Evolutionary conservation across 1,140 invertebrate species (phyloP).

Genomic region (Drosophila pachea): DNA sequence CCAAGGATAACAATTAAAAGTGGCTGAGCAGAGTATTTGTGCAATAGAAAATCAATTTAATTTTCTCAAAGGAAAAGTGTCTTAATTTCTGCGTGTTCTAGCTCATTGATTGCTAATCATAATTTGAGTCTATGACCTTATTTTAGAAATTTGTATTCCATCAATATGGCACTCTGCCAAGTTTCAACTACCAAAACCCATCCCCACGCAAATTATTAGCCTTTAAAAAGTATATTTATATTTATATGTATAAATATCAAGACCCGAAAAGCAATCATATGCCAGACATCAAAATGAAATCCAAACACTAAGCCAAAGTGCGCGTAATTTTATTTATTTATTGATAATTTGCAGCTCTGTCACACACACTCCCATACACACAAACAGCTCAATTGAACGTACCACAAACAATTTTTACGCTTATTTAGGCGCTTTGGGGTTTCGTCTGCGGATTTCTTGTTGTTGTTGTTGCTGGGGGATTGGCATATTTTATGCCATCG

Average conservation of each 20-base stretch:
- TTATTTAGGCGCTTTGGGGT: slow-evolving; percentile 65
- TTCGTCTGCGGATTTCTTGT: slow-evolving; percentile 45
- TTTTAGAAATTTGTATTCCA: too few species aligned
- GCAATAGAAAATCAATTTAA: too few species aligned
- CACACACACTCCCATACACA: slow-evolving; percentile 32
- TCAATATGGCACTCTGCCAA: background rate
- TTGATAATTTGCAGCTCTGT: slow-evolving; percentile 72
- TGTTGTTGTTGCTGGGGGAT: slow-evolving; percentile 48
- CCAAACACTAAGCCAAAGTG: slow-evolving; percentile 67
- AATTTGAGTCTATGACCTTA: too few species aligned
- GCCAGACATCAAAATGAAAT: slow-evolving; percentile 65
- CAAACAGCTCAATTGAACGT: slow-evolving; percentile 19
- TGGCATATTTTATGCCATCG: slow-evolving; percentile 55
- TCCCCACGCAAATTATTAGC: background rate
- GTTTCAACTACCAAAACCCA: slow-evolving; percentile 2
- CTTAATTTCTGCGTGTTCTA: too few species aligned
- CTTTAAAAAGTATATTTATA: background rate
- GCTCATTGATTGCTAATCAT: too few species aligned
- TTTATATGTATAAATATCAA: background rate
- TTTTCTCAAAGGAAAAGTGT: too few species aligned
- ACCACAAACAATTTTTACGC: slow-evolving; percentile 67
- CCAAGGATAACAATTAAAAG: too few species aligned
- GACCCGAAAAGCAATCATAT: slow-evolving; percentile 66
- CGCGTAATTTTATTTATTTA: slow-evolving; percentile 75
- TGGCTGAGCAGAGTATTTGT: too few species aligned